These are phyloP conservation scores for Elephas maximus DNA, from an alignment of 2,113 vertebrate genomes.

Conservation along the genomic window DNA sequence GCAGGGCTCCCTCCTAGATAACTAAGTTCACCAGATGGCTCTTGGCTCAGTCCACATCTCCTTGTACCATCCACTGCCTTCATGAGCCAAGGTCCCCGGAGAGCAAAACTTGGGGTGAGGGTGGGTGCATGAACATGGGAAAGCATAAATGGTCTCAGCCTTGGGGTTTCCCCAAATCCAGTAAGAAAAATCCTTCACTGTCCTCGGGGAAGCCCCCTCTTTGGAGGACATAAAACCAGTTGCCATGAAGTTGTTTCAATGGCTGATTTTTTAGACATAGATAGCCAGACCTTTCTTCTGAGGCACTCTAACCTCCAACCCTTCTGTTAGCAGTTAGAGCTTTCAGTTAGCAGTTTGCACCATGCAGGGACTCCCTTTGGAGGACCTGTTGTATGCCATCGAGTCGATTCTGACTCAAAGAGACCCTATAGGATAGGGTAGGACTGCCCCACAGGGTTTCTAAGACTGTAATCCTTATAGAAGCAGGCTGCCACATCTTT, in stretches of 20 bases:
- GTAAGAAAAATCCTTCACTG: background rate
- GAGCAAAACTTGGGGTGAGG: background rate
- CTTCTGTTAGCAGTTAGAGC: background rate
- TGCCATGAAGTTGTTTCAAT: background rate
- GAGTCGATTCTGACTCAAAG: background rate
- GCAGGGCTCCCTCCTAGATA: background rate
- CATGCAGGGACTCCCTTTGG: background rate
- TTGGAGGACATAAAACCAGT: background rate
- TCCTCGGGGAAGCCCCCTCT: background rate
- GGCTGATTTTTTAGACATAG: background rate
- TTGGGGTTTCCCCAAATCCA: background rate
- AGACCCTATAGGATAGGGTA: background rate
- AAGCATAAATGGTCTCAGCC: background rate
- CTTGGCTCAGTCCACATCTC: background rate
- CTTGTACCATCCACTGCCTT: accelerated
- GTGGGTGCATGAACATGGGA: accelerated
- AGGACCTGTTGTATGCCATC: background rate
- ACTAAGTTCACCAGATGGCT: accelerated
- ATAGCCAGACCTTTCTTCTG: background rate
- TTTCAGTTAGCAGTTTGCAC: background rate
- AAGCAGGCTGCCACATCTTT: background rate
- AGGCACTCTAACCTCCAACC: background rate
- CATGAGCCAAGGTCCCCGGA: background rate
- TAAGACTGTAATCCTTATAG: no score
- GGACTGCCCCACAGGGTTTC: background rate